Conservation (phyloP, 2,888 invertebrate species). For the Oligia strigilis region DNA sequence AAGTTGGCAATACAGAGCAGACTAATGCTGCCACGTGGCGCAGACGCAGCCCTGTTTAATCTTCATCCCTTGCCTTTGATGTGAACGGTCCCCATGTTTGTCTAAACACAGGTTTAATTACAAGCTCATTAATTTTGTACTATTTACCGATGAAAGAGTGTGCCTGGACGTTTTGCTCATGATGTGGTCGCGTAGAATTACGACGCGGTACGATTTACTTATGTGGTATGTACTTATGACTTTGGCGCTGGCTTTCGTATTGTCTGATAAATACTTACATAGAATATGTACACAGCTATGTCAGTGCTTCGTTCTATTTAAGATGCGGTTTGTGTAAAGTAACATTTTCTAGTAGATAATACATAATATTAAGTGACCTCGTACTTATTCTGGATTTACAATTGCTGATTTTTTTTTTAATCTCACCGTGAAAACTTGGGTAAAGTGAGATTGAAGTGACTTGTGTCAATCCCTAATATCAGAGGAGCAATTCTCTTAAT, state of each 20-base stretch:
- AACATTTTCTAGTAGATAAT: background rate
- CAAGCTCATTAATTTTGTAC: slow-evolving; percentile 89
- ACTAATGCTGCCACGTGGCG: slow-evolving; percentile 87
- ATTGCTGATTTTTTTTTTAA: background rate
- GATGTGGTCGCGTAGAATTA: slow-evolving; percentile 58
- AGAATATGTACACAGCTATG: background rate
- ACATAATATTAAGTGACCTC: too few species aligned
- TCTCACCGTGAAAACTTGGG: background rate
- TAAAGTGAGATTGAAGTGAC: background rate
- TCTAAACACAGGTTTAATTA: slow-evolving; percentile 88
- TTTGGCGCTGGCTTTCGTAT: slow-evolving; percentile 4
- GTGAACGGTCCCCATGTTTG: slow-evolving; percentile 85
- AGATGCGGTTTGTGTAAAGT: background rate
- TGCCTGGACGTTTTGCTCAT: slow-evolving; percentile 62
- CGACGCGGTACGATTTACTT: slow-evolving; percentile 47
- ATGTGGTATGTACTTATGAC: slow-evolving; percentile 15
- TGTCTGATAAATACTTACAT: background rate
- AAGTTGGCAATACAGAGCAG: slow-evolving; percentile 73
- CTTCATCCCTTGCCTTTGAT: slow-evolving; percentile 87
- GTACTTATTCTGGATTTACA: background rate
- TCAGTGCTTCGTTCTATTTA: background rate
- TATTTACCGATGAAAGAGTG: slow-evolving; percentile 80
- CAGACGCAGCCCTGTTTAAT: slow-evolving; percentile 87
- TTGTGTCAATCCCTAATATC: background rate
- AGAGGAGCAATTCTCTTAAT: too few species aligned